phyloP scores from a whole-genome alignment of 2,797 vertebrate species.

The Microchirus variegatus region DNA sequence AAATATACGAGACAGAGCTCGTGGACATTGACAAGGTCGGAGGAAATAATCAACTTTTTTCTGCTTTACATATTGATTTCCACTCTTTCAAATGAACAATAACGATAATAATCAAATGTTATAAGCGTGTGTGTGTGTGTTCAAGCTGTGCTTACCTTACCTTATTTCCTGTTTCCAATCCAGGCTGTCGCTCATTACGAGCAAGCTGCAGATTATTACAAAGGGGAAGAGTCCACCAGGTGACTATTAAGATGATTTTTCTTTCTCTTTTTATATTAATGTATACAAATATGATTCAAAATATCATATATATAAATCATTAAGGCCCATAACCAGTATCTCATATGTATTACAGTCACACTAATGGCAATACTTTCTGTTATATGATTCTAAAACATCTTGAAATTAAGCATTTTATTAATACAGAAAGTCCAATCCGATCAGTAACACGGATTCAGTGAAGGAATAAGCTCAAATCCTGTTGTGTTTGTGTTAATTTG shows the following conservation, averaged over 20 bases:
- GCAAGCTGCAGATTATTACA: conserved; percentile 95
- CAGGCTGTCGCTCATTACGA: conserved; percentile 94
- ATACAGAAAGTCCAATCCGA: too few relatives aligned
- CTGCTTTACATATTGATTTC: conserved; percentile 1
- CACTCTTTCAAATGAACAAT: too few relatives aligned
- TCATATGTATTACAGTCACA: too few relatives aligned
- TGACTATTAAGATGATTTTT: conserved; percentile 44
- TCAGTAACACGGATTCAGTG: too few relatives aligned
- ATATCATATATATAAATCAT: too few relatives aligned
- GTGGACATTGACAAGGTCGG: conserved; percentile 92
- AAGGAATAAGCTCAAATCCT: too few relatives aligned
- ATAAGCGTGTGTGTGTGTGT: background rate
- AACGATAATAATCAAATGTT: too few relatives aligned
- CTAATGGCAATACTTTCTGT: too few relatives aligned
- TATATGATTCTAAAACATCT: too few relatives aligned
- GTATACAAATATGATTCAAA: too few relatives aligned
- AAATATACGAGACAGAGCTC: conserved; percentile 91
- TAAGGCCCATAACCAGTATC: too few relatives aligned
- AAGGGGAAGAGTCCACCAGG: conserved; percentile 95
- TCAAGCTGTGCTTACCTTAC: background rate
- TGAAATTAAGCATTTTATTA: background rate
- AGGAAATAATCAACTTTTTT: background rate
- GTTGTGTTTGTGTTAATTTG: background rate
- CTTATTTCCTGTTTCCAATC: conserved; percentile 6
- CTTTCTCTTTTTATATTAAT: background rate